Percentiles rank a stretch among this genome's conserved stretches.
Conservation (phyloP, 64 coral and sea anemone species). For the Pachyseris speciosa region DNA sequence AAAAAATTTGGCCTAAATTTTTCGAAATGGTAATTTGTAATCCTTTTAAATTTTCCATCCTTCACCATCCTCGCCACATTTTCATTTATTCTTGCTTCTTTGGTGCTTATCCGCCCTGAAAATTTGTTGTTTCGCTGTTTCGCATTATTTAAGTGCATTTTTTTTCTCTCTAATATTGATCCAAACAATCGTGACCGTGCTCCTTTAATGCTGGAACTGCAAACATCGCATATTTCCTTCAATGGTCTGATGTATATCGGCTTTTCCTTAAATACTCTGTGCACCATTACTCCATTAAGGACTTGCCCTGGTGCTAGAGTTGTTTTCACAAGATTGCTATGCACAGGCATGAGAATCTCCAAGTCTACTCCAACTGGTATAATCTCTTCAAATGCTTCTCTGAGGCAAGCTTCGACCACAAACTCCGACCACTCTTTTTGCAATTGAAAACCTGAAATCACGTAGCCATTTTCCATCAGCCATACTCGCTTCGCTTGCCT, state of each 20-base stretch:
- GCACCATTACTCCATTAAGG: constrained; percentile 16
- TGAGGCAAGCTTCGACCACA: constrained; percentile 35
- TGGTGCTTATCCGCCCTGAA: no score
- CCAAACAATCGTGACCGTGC: no score
- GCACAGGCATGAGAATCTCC: constrained; percentile 58
- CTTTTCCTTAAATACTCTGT: constrained; percentile 76
- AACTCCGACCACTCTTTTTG: constrained; percentile 62
- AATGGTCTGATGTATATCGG: constrained; percentile 55
- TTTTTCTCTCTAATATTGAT: no score
- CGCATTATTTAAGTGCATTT: no score
- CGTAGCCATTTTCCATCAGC: constrained; percentile 55
- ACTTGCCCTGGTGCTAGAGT: constrained; percentile 6
- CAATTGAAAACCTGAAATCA: constrained; percentile 59
- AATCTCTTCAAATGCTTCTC: constrained; percentile 49
- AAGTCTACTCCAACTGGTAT: constrained; percentile 47
- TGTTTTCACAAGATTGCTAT: constrained; percentile 35
- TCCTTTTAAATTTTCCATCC: no score
- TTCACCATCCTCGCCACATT: no score
- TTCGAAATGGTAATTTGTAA: no score
- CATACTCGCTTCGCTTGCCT: constrained; percentile 62
- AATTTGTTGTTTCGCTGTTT: no score
- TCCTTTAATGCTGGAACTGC: not conserved
- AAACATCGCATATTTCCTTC: not conserved
- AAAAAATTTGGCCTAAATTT: no score
- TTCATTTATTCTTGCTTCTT: no score